Evolutionary conservation across 1,140 invertebrate genomes (phyloP), one percentile per base, ranked within the genome.

Genomic region (Drosophila tristis): DNA sequence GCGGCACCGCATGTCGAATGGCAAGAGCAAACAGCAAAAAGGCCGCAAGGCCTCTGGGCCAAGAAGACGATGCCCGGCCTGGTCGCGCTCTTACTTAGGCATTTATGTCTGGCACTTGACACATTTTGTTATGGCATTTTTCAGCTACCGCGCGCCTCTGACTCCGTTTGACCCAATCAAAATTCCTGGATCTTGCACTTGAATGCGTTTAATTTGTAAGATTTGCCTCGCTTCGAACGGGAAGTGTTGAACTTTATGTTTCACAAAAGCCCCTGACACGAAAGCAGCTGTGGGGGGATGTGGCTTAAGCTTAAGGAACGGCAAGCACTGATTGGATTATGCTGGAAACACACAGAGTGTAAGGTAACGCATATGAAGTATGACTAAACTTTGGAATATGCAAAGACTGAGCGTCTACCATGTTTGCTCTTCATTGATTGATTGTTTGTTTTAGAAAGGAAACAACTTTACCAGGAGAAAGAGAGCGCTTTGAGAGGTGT

Each of bases 81-180:
- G 49, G 48, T 61, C 39, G 59, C 47, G 49, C 78, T 80, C 64
- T 86, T 89, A 84, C 79, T 89, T 82, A 84, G 80, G 85, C 84
- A 89, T 89, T 89, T 90, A 89, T 89, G 84, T 89, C 84, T 89
- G 84, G 85, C 84, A 89, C 84, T 90, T 89, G 85, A 89, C 84
- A 89, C 84, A 89, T 89, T 89, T 89, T 89, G 84, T 89, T 80
- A 87, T 90, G 84, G 84, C 85, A 89, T 89, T 84, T 75, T 79
- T 85, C 50, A 75, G 81, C 81, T 85, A 85, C 81, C 74, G 74
- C 74, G 39, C 66, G 48, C 56, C 59, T 57, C 51, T 43, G 44
- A 85, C 81, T 87, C 80, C 35, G 78, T 56, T 84, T 89, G 84
- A 89, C 80, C 84, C 84, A 89, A 89, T 89, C 84, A 89, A 89